A percentile compares a stretch with the other conserved stretches of the same genome.
Evolutionary conservation across 2,888 invertebrate genomes (phyloP).

Genomic region (Drosophila parthenogenetica): DNA sequence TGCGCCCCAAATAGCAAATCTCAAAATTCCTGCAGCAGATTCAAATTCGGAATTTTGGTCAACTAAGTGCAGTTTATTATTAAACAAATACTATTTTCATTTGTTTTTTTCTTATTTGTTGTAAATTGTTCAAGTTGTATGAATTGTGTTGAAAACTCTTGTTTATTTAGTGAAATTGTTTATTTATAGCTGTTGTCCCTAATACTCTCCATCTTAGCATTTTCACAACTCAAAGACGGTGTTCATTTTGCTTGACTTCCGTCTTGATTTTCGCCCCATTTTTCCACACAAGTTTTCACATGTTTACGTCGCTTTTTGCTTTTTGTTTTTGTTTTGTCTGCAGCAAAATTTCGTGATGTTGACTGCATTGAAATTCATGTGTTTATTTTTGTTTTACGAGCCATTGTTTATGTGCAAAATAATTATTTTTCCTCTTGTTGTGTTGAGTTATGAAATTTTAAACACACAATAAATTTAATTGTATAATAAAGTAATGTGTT

Average conservation of each 20-base stretch:
- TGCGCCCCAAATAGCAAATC: not conserved
- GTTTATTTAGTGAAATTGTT: not conserved
- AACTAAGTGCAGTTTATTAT: not conserved
- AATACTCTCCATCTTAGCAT: not conserved
- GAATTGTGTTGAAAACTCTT: not conserved
- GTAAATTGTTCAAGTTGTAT: not conserved
- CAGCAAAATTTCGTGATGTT: constrained; percentile 13
- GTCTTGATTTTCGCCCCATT: constrained; percentile 1
- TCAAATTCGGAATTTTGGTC: not conserved
- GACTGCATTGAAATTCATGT: constrained; percentile 45
- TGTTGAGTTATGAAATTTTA: constrained; percentile 17
- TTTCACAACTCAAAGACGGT: constrained; percentile 1
- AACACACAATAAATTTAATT: constrained; percentile 6
- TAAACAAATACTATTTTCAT: not conserved
- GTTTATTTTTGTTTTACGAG: constrained; percentile 31
- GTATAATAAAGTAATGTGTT: not conserved
- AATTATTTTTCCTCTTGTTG: constrained; percentile 21
- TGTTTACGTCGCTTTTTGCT: not conserved
- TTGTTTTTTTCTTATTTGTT: not conserved
- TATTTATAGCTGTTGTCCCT: not conserved
- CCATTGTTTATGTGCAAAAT: constrained; percentile 9
- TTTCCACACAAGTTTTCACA: not conserved
- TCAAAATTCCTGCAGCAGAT: constrained; percentile 14
- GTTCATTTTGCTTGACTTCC: constrained; percentile 9
- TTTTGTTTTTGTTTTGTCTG: constrained; percentile 24